phyloP scores from a whole-genome alignment of 2,113 vertebrate species.

The Nansenia antarctica region DNA sequence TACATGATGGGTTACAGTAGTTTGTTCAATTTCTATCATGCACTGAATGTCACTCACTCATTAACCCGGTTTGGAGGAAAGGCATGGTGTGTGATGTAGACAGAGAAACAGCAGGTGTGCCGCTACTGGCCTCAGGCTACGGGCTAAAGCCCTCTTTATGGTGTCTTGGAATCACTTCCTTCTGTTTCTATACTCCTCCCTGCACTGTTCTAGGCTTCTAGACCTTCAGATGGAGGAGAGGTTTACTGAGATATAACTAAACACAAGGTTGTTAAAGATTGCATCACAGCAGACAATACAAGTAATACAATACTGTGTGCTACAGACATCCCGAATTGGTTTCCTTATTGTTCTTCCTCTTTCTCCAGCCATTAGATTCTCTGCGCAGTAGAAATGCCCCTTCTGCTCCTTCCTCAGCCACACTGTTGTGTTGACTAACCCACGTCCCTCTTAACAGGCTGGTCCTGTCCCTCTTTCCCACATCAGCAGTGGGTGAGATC shows the following conservation, averaged over 20 bases:
- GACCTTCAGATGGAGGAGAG: neutral
- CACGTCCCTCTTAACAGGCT: slow-evolving; percentile 11
- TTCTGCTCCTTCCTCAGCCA: neutral
- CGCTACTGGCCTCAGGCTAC: neutral
- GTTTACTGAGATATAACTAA: too few species aligned
- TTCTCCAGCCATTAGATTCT: neutral
- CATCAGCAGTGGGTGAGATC: slow-evolving; percentile 44
- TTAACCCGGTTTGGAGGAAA: neutral
- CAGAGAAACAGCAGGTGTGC: neutral
- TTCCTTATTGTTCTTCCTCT: neutral
- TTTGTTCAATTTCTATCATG: neutral
- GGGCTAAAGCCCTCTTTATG: too few species aligned
- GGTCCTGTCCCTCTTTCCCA: slow-evolving; percentile 35
- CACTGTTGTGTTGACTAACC: slow-evolving; percentile 8
- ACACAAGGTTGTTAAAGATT: too few species aligned
- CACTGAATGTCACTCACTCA: neutral
- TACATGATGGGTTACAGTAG: neutral
- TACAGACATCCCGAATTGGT: too few species aligned
- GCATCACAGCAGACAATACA: neutral
- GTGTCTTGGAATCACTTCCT: too few species aligned
- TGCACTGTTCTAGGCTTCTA: too few species aligned
- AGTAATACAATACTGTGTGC: too few species aligned
- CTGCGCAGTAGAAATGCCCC: neutral
- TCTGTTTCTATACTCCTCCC: neutral
- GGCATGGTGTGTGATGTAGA: neutral